A percentile compares a stretch with the other conserved stretches of the same genome.
phyloP scores from a whole-genome alignment of 2,797 vertebrate genomes.

The Furcifer pardalis region DNA sequence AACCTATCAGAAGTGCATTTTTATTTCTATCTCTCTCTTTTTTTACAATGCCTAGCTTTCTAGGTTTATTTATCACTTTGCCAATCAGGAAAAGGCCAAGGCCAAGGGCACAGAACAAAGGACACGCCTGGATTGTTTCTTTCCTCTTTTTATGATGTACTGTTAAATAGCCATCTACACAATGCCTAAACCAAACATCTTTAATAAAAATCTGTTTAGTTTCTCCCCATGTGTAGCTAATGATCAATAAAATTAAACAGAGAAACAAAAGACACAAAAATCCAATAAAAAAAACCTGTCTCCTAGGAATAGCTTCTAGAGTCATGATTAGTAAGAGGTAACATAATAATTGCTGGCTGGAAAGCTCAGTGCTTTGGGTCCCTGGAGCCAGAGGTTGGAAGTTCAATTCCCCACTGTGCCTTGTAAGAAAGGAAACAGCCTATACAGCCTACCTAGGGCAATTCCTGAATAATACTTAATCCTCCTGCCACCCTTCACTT shows the following conservation, averaged over 20 bases:
- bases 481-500: no score
- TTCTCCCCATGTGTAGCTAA: not conserved
- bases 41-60: not conserved
- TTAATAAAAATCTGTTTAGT: not conserved
- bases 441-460: no score
- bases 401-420: no score
- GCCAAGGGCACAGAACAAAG: not conserved
- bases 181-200: not conserved
- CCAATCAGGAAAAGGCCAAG: not conserved
- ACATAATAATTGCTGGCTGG: no score
- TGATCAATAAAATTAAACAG: not conserved
- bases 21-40: not conserved
- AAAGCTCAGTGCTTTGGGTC: no score
- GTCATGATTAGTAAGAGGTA: no score
- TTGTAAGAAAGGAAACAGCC: no score
- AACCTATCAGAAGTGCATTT: no score
- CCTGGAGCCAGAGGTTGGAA: no score
- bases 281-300: not conserved
- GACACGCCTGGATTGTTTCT: not conserved
- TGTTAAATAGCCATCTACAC: not conserved
- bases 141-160: not conserved
- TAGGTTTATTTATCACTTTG: not conserved
- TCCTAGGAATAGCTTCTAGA: not conserved
- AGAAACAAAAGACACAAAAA: not conserved
- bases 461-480: no score